Conservation (phyloP, 1,140 invertebrate species). For the Pachypsylla venusta region DNA sequence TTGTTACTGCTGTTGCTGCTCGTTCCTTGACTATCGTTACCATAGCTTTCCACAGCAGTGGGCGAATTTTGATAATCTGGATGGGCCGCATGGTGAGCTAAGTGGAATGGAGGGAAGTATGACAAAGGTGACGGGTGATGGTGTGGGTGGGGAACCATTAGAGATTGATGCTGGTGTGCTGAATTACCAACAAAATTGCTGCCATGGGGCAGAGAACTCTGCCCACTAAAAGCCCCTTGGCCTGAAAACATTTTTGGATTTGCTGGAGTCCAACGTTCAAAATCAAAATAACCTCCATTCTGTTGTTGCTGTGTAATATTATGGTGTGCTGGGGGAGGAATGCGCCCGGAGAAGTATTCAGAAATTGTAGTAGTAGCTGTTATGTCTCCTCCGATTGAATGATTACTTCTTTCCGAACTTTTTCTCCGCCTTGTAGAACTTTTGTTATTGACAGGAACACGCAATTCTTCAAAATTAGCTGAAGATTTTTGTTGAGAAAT, state of each 20-base stretch:
- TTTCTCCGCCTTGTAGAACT: slow-evolving; percentile 19
- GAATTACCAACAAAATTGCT: slow-evolving; percentile 34
- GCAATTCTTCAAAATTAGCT: slow-evolving; percentile 8
- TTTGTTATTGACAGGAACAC: slow-evolving; percentile 8
- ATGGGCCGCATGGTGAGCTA: slow-evolving; percentile 8
- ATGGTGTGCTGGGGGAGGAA: slow-evolving; percentile 53
- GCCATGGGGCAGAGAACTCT: slow-evolving; percentile 29
- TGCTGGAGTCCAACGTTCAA: slow-evolving; percentile 54
- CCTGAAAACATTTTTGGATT: slow-evolving; percentile 45
- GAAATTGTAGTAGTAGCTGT: not conserved
- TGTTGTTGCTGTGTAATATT: slow-evolving; percentile 42
- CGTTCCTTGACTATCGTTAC: not conserved
- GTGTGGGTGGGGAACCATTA: slow-evolving; percentile 43
- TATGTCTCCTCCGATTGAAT: slow-evolving; percentile 5
- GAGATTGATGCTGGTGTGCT: slow-evolving; percentile 43
- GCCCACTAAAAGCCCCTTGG: slow-evolving; percentile 36
- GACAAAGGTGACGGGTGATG: slow-evolving; percentile 41
- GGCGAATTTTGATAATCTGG: slow-evolving; percentile 9
- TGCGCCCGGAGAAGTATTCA: slow-evolving; percentile 31
- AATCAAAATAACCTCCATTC: slow-evolving; percentile 52
- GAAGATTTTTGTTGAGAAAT: slow-evolving; percentile 5
- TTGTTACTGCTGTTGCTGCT: not conserved
- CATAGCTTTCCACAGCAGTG: not conserved
- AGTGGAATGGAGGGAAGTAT: slow-evolving; percentile 46
- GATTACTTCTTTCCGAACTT: slow-evolving; percentile 16